Evolutionary conservation across 2,113 vertebrate genomes (phyloP).

Genomic region (Capreolus pygargus): DNA sequence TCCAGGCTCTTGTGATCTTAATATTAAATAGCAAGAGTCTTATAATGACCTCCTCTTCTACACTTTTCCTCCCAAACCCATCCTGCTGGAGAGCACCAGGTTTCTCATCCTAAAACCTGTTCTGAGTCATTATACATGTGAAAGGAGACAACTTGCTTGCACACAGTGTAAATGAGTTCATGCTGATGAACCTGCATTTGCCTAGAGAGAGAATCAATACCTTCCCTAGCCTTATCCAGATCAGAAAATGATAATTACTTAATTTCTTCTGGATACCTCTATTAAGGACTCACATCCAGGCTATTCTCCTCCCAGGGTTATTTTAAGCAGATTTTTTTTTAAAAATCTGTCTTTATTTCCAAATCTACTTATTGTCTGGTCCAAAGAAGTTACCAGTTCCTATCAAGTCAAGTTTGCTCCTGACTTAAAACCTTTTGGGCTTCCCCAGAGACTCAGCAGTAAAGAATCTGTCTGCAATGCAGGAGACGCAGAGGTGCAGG

Average conservation of each 20-base stretch:
- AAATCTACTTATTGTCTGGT: not conserved
- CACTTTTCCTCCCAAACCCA: not conserved
- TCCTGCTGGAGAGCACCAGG: not conserved
- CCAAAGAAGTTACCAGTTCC: not conserved
- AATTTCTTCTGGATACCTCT: not conserved
- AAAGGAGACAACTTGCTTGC: not conserved
- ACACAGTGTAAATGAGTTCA: not conserved
- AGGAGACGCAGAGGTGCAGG: not conserved
- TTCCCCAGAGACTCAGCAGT: not conserved
- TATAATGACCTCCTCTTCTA: not conserved
- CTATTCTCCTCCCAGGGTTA: not conserved
- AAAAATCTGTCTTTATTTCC: not conserved
- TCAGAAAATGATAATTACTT: not conserved
- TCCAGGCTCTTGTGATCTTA: not conserved
- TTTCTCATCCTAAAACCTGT: not conserved
- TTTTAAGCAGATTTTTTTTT: not conserved
- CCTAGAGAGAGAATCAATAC: not conserved
- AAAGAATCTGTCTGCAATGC: not conserved
- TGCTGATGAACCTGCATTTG: not conserved
- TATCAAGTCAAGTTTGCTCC: not conserved
- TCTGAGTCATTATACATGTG: not conserved
- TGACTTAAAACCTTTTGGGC: not conserved
- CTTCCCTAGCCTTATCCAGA: not conserved
- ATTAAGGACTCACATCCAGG: not conserved
- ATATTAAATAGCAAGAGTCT: not conserved